Percentiles rank a stretch among this genome's conserved stretches.
phyloP scores from a whole-genome alignment of 2,113 vertebrate species.

The Eleginops maclovinus region DNA sequence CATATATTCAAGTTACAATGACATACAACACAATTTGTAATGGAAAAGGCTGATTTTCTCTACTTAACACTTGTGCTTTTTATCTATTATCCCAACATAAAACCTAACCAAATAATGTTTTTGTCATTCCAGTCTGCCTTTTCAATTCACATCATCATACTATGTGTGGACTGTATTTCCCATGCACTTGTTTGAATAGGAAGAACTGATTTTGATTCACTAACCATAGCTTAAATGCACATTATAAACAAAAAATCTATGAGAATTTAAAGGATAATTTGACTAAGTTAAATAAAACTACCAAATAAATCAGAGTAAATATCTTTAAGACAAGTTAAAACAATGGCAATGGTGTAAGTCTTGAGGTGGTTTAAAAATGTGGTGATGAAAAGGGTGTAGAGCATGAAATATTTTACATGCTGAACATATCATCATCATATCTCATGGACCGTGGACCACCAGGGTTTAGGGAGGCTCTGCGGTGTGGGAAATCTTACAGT shows the following conservation, averaged over 20 bases:
- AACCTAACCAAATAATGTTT: not conserved
- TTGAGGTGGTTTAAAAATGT: not conserved
- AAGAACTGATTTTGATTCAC: not conserved
- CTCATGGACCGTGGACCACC: not conserved
- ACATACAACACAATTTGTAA: not conserved
- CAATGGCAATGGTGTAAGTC: not conserved
- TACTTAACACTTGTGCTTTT: not conserved
- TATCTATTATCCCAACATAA: not conserved
- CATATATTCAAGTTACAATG: not conserved
- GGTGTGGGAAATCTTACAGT: conserved; percentile 25
- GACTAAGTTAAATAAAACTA: not conserved
- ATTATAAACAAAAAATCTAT: not conserved
- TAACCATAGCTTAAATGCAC: not conserved
- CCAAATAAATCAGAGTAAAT: not conserved
- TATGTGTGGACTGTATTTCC: not conserved
- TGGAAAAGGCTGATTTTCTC: not conserved
- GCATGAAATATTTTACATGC: not conserved
- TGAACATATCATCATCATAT: not conserved
- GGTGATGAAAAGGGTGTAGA: not conserved
- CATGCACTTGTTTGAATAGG: not conserved
- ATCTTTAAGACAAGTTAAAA: not conserved
- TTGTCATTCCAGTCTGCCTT: not conserved
- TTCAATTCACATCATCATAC: not conserved
- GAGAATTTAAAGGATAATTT: not conserved
- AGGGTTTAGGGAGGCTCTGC: conserved; percentile 4